Base-by-base conservation (phyloP, 2,113 vertebrate genomes). In the Sciurus niger region DNA sequence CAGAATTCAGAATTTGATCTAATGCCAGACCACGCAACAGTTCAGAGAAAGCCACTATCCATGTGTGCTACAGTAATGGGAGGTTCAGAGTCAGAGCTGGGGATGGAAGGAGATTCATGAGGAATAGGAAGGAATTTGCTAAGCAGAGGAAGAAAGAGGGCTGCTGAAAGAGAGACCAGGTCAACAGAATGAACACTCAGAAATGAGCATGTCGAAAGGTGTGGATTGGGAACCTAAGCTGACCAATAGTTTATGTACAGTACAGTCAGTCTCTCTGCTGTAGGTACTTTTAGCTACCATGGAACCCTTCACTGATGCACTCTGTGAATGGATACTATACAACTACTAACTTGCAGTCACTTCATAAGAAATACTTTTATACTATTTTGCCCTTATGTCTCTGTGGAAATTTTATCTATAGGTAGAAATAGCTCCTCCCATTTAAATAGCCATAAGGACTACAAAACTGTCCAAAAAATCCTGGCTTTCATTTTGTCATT, bases 1-100 rank as follows among this genome's bases (percentile, higher is more conserved):
- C 65, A 93, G 87, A 2, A 91, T 72, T 94, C 84, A 93, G 95
- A 96, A 74, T 90, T 83, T 93, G 91, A 96, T 95, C 85, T 73
- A 83, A 86, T 89, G 94, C 93, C 96, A 96, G 89, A 58, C 78
- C 94, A 87, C 93, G 94, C 93, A 94, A 53, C 82, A 97, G 93
- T 97, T 97, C 96, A 98, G 86, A 98, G 79, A 94, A 94, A 95
- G 84, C 68, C 18, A 65, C 58, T 74, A 20, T 96, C 89, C 76
- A 83, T 12, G 18, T n/a, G 30, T 34, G 43, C 13, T 8, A 58
- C 25, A 67, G 37, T 84, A 70, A 94, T 22, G n/a, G 76, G 68
- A 95, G 78, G 46, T 48, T 67, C 70, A 11, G 6, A 0, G 6
- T 1, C 18, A 84, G 30, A 93, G 34, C 20, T 24, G 28, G 30